Conservation (phyloP, 1,140 invertebrate species). For the Zaprionus tsacasi region DNA sequence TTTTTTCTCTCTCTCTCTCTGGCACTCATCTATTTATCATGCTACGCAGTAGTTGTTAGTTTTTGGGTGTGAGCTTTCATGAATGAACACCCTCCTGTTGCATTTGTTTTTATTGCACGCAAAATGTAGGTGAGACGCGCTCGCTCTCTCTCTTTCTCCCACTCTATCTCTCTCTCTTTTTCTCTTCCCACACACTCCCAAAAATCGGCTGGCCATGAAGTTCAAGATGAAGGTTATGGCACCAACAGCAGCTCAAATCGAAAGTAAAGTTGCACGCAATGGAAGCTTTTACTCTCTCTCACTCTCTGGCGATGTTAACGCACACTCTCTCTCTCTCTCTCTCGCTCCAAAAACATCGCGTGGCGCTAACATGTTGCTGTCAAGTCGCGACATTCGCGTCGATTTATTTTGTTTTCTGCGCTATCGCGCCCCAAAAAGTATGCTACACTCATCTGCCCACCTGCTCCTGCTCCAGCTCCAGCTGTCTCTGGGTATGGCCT, state of each 20-base stretch:
- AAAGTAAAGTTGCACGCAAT: constrained; percentile 41
- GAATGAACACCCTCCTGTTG: constrained; percentile 82
- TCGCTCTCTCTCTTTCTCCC: constrained; percentile 5
- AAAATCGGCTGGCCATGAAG: constrained; percentile 56
- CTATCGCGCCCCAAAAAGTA: constrained; percentile 65
- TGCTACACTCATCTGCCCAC: constrained; percentile 30
- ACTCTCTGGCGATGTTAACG: background rate
- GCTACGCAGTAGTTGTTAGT: constrained; percentile 23
- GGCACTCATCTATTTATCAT: constrained; percentile 4
- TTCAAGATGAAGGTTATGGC: constrained; percentile 79
- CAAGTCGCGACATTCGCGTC: constrained; percentile 33
- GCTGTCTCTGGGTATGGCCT: constrained; percentile 10
- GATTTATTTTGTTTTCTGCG: constrained; percentile 74
- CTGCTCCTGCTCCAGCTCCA: constrained; percentile 43
- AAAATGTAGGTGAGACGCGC: constrained; percentile 35
- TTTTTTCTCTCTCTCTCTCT: background rate
- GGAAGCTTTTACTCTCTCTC: constrained; percentile 30
- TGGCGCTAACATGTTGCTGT: constrained; percentile 63
- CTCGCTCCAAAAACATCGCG: constrained; percentile 36
- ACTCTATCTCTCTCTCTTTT: background rate
- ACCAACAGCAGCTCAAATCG: constrained; percentile 43
- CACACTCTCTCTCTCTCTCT: constrained; percentile 8
- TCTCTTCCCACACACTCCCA: background rate
- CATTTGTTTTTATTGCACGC: constrained; percentile 74
- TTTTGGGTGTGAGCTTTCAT: constrained; percentile 61